Evolutionary conservation across 2,797 vertebrate genomes (phyloP).

Genomic region (Tragelaphus oryx): DNA sequence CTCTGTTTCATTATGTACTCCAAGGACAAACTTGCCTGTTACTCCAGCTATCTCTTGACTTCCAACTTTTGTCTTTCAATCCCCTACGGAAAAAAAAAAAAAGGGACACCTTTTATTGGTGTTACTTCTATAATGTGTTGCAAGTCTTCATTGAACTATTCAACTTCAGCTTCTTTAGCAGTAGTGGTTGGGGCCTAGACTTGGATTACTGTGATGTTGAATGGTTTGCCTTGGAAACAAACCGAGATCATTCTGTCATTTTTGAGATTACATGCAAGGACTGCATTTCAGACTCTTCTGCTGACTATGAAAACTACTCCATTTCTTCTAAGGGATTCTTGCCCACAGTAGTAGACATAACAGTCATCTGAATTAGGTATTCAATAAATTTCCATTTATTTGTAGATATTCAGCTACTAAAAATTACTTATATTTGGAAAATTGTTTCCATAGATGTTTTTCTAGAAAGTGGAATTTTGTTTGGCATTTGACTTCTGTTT

Average conservation of each 20-base stretch:
- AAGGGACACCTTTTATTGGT: not conserved
- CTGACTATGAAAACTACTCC: not conserved
- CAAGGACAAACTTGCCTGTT: not conserved
- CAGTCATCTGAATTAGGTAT: not conserved
- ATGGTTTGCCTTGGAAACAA: not conserved
- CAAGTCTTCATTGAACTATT: not conserved
- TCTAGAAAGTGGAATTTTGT: constrained; percentile 5
- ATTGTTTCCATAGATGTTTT: not conserved
- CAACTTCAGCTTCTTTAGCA: not conserved
- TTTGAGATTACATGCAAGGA: not conserved
- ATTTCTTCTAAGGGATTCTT: not conserved
- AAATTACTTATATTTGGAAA: constrained; percentile 15
- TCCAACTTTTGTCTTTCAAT: not conserved
- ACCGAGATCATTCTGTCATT: not conserved
- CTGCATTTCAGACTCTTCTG: not conserved
- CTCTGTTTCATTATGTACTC: not conserved
- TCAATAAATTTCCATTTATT: constrained; percentile 5
- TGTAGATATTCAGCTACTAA: not conserved
- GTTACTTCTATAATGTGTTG: not conserved
- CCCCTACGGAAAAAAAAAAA: not conserved
- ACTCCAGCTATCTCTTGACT: not conserved
- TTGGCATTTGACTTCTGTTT: constrained; percentile 19
- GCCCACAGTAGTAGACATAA: not conserved
- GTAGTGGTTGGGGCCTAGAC: not conserved
- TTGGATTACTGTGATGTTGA: not conserved